Conservation (phyloP, 2,797 vertebrate species). For the Sphenopsis melanotis region DNA sequence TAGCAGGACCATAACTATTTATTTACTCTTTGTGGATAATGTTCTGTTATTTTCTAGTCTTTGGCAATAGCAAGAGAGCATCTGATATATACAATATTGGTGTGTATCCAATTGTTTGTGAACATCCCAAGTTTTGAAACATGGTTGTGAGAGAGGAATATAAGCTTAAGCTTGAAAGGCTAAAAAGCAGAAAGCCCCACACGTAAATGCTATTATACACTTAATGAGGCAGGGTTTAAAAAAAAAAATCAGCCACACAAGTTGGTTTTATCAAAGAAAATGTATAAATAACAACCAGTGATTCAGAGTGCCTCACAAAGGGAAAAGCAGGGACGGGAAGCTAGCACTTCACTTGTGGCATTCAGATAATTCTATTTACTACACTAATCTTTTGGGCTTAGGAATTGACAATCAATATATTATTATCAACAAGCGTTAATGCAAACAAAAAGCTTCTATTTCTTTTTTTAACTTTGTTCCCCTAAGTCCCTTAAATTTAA, state of each 20-base stretch:
- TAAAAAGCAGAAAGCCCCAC: constrained; percentile 57
- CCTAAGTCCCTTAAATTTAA: constrained; percentile 58
- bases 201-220: constrained; percentile 66
- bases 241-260: constrained; percentile 68
- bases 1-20: neutral
- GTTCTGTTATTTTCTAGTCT: constrained; percentile 42
- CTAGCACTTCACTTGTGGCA: constrained; percentile 67
- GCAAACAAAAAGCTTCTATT: constrained; percentile 62
- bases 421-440: constrained; percentile 62
- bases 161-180: constrained; percentile 66
- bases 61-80: constrained; percentile 41
- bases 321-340: constrained; percentile 68
- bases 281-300: constrained; percentile 72
- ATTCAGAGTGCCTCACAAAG: constrained; percentile 72
- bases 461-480: constrained; percentile 9
- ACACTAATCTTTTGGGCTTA: constrained; percentile 67
- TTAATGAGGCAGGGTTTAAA: constrained; percentile 65
- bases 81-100: constrained; percentile 60
- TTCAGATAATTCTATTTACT: constrained; percentile 72
- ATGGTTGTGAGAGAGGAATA: constrained; percentile 58
- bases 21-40: constrained; percentile 17
- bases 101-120: constrained; percentile 67
- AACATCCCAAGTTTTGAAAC: constrained; percentile 68
- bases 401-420: constrained; percentile 62
- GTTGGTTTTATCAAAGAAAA: constrained; percentile 73